These are phyloP conservation scores for Oxyruncus cristatus DNA, from an alignment of 2,113 vertebrate genomes.

Conservation along the genomic window DNA sequence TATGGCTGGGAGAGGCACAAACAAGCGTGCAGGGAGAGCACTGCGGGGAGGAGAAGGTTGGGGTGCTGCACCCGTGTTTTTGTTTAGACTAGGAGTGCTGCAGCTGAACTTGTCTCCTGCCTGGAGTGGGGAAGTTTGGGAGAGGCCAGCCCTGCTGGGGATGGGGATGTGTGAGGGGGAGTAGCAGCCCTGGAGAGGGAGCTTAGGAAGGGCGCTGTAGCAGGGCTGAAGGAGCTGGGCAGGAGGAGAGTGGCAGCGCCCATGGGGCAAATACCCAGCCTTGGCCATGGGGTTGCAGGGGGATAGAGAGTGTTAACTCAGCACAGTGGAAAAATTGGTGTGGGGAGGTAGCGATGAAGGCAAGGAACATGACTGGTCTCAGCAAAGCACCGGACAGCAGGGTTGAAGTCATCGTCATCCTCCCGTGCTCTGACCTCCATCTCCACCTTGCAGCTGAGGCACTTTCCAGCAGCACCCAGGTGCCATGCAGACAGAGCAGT, in stretches of 20 bases:
- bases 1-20: background rate
- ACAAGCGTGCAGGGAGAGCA: fast-evolving
- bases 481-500: background rate
- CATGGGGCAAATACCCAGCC: background rate
- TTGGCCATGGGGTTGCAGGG: fast-evolving
- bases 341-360: background rate
- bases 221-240: background rate
- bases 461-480: background rate
- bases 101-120: background rate
- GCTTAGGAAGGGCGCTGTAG: background rate
- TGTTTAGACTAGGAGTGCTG: background rate
- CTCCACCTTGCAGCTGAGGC: background rate
- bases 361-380: background rate
- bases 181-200: background rate
- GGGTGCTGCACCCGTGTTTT: fast-evolving
- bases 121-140: fast-evolving
- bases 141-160: background rate
- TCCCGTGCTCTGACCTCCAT: background rate
- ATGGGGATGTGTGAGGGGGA: no score
- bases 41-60: background rate
- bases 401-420: background rate
- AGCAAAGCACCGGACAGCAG: background rate
- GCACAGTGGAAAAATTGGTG: fast-evolving
- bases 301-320: background rate
- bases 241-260: background rate